Evolutionary conservation across 2,113 vertebrate genomes (phyloP).

Genomic region (Caracal caracal): DNA sequence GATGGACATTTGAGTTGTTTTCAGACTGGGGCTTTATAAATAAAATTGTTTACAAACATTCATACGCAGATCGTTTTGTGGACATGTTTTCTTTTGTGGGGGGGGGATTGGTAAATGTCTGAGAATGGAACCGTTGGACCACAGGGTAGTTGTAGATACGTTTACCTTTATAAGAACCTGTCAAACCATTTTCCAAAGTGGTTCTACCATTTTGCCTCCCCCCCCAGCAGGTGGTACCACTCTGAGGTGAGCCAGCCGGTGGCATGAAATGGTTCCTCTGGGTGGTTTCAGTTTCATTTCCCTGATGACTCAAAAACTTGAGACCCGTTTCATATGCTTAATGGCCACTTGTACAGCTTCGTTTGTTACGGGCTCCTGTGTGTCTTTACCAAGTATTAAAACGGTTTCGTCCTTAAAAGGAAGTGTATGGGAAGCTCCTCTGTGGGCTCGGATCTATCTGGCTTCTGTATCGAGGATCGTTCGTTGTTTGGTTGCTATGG

Average conservation of each 20-base stretch:
- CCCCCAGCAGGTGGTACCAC: not conserved
- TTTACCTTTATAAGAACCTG: not conserved
- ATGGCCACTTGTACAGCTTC: not conserved
- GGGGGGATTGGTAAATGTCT: not conserved
- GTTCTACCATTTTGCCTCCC: not conserved
- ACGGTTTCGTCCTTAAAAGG: conserved; percentile 24
- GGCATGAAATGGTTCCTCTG: not conserved
- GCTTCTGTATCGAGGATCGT: not conserved
- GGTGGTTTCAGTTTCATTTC: not conserved
- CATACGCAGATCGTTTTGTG: not conserved
- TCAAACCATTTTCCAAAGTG: not conserved
- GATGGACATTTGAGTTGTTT: not conserved
- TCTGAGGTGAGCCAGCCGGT: not conserved
- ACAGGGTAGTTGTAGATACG: not conserved
- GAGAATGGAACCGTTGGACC: not conserved
- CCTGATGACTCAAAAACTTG: not conserved
- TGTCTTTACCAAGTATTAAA: not conserved
- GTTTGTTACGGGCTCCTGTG: not conserved
- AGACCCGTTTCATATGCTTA: not conserved
- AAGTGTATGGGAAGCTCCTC: not conserved
- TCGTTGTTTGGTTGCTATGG: not conserved
- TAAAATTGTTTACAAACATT: not conserved
- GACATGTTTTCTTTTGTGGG: not conserved
- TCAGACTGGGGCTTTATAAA: not conserved
- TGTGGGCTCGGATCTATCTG: not conserved